Base-by-base conservation (phyloP, 2,113 vertebrate genomes). In the Thryonomys swinderianus region DNA sequence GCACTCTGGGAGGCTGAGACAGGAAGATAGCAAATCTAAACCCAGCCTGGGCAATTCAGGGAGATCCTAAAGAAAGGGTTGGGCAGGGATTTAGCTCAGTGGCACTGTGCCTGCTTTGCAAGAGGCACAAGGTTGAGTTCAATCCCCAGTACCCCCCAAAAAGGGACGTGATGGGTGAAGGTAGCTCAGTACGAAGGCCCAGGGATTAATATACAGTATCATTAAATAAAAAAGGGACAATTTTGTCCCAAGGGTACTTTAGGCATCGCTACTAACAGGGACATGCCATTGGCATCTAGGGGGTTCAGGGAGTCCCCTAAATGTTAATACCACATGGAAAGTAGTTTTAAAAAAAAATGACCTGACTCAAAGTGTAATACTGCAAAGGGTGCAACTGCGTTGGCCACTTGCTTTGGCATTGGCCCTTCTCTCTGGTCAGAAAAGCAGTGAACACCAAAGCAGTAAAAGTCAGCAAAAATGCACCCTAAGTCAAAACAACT, bases 221-320 rank as follows among this genome's bases (percentile, higher is more conserved):
- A 59, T 18, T 23, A 61, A 61, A 61, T 5, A 61, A 61, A 61
- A 25, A 61, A 61, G 59, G n/a, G 21, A 59, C 17, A 59, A 25
- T 82, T 83, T 34, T 76, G 71, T 87, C 25, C 53, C 48, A 51
- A 67, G 23, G 14, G 30, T 14, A 88, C 45, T 93, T 37, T 6
- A 61, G 67, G 27, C 21, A 88, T 57, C 32, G 66, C 32, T 86
- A 55, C 3, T 53, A n/a, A 25, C 40, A 25, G 42, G 3, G 7
- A 37, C 6, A 40, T 85, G 34, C 64, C 45, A 71, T 71, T 59
- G 57, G 57, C 25, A 84, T 55, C 40, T 42, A 83, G 25, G 32
- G 57, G 53, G 64, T 4, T 92, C 32, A 94, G 53, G 30, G 57
- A 93, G n/a, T 37, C 42, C 78, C 90, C 48, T 67, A 88, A 91